Percentiles rank a stretch among this genome's conserved stretches.
phyloP scores from a whole-genome alignment of 2,888 invertebrate genomes.

The Caenorhabditis uteleia region DNA sequence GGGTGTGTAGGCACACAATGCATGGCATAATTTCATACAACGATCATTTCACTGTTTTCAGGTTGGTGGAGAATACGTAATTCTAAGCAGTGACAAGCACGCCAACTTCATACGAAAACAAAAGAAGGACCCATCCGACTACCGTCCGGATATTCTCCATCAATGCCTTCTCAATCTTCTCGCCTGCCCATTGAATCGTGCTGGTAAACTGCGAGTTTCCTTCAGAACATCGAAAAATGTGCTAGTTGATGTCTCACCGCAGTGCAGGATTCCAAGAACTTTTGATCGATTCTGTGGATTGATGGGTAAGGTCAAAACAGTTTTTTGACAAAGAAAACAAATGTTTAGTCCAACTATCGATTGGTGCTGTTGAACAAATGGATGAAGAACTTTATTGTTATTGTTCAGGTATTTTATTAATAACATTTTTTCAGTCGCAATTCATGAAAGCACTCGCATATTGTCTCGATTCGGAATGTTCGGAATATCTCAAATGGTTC shows the following conservation, averaged over 20 bases:
- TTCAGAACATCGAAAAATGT: constrained; percentile 72
- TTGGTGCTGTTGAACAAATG: no score
- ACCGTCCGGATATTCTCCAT: constrained; percentile 94
- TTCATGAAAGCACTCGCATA: no score
- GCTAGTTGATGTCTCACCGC: constrained; percentile 76
- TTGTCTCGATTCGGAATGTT: no score
- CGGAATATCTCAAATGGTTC: no score
- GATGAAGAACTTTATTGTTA: no score
- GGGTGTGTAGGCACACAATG: no score
- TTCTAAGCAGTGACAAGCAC: constrained; percentile 64
- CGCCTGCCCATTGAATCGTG: constrained; percentile 94
- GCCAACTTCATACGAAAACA: constrained; percentile 76
- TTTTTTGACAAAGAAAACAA: no score
- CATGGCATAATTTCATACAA: no score
- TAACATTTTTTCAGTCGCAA: no score
- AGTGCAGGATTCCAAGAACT: constrained; percentile 93
- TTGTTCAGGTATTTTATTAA: no score
- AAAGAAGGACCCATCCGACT: constrained; percentile 84
- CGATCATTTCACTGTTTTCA: no score
- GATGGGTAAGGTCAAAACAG: constrained; percentile 83
- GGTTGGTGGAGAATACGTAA: constrained; percentile 64
- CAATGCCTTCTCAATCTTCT: constrained; percentile 94
- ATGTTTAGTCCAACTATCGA: background rate
- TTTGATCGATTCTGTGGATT: constrained; percentile 95
- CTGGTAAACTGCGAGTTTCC: constrained; percentile 88